Evolutionary conservation across 2,797 vertebrate species (phyloP).

Genomic region (Arrhamphus sclerolepis): DNA sequence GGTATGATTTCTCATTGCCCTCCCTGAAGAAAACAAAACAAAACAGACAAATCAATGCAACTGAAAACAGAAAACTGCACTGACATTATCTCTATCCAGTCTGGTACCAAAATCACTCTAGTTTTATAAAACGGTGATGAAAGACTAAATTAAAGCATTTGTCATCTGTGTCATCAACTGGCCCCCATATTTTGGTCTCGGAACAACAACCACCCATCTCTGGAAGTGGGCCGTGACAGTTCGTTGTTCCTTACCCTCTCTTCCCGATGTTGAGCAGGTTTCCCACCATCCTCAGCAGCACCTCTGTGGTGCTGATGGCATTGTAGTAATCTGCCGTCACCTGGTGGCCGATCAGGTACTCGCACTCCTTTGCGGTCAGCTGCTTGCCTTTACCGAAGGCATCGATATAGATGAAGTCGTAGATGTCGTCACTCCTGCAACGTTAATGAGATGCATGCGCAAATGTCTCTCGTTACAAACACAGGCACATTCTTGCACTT

Average conservation of each 20-base stretch:
- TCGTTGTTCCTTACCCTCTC: constrained; percentile 78
- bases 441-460: neutral
- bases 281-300: constrained; percentile 96
- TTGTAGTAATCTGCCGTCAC: constrained; percentile 95
- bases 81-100: too few species aligned
- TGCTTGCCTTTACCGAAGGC: constrained; percentile 96
- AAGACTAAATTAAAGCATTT: too few species aligned
- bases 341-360: constrained; percentile 95
- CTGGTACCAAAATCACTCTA: too few species aligned
- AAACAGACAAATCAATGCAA: neutral
- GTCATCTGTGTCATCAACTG: too few species aligned
- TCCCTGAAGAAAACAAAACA: constrained; percentile 78
- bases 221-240: neutral
- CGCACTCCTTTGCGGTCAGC: constrained; percentile 93
- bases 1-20: constrained; percentile 96
- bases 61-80: neutral
- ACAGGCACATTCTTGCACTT: too few species aligned
- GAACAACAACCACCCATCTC: neutral
- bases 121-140: too few species aligned
- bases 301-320: constrained; percentile 91
- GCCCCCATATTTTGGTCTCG: too few species aligned
- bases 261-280: constrained; percentile 97
- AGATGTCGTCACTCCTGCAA: constrained; percentile 89
- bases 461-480: too few species aligned
- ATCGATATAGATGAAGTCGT: constrained; percentile 94